Base-by-base conservation (phyloP, 2,797 vertebrate species). In the Peromyscus nudipes region DNA sequence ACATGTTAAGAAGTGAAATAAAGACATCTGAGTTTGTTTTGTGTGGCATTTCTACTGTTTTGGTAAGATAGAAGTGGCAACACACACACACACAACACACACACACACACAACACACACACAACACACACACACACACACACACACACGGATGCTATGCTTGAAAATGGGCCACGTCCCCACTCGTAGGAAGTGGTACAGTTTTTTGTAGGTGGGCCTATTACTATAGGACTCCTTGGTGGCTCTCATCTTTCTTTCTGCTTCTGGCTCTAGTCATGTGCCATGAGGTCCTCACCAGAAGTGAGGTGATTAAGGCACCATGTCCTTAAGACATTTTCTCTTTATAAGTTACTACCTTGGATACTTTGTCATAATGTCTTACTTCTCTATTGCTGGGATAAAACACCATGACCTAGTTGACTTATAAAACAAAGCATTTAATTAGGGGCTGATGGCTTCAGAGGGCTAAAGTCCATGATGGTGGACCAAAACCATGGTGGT, bases 11-110 rank as follows among this genome's bases (percentile, higher is more conserved):
- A 85, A 95, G 52, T 60, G 29, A 90, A 83, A 92, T 60, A 60
- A 93, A 89, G 92, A 90, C 7, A 85, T 86, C 25, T 60, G 9
- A 67, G 67, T 67, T 84, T 21, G 43, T 82, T 97, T 76, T 91
- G 1, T 82, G 37, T 57, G 77, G 82, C 16, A 55, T 95, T 88
- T 81, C 55, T 12, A 34, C 37, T 84, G 40, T 92, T 76, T 37
- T 40, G 19, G 29, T 81, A 37, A 23, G 2, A 55, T 52, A 79
- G 65, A 91, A 85, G 27, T 4, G 13, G 52, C 80, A 5, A 55
- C 46, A 13, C 29, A 14, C 16, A 4, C 19, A 79, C 27, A 17
- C 31, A 19, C 16, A 13, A 13, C 31, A 14, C 16, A 4, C 19
- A 79, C 27, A 17, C 25, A 19, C 16, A 11, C 27, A 19, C 16